Evolutionary conservation across 2,888 invertebrate species (phyloP), one percentile per base, ranked within the genome.

Genomic region (Thalpophila matura): DNA sequence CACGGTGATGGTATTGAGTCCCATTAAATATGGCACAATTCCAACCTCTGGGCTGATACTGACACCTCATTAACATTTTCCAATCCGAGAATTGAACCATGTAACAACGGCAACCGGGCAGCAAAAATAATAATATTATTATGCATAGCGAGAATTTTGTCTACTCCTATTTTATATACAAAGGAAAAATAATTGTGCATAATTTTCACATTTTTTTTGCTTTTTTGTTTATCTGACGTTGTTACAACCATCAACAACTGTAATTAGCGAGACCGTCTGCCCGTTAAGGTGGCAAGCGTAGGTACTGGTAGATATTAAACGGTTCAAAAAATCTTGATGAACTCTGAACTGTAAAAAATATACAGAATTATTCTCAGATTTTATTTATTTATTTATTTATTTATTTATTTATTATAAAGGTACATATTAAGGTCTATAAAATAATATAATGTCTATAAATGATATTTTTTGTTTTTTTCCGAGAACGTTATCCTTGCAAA

Each of bases 191-290:
- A 4, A n/a, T 59, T 29, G 24, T 40, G 40, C 27, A 46, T n/a
- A n/a, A n/a, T n/a, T n/a, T n/a, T n/a, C n/a, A n/a, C n/a, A n/a
- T n/a, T n/a, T 40, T 69, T 69, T 59, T 33, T 0, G 18, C n/a
- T 38, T 45, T 33, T 38, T 22, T 22, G 18, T 33, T 59, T 69
- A 35, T 60, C 70, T 70, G n/a, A 33, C 18, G 14, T 20, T 46
- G 10, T 60, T 27, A 46, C 18, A 24, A 29, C 16, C 33, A 12
- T 45, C 16, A 40, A 27, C n/a, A 29, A n/a, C 18, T 24, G 18
- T 29, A 64, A 64, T 70, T 33, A 61, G 40, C 27, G 33, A 24
- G 26, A 14, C 22, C 9, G 9, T n/a, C 26, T 20, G 10, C 2
- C 1, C 20, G 5, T 26, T 9, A 26, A 16, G 3, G 18, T n/a